A percentile compares a stretch with the other conserved stretches of the same genome.
phyloP scores from a whole-genome alignment of 2,113 vertebrate genomes.

The Semnornis frantzii region DNA sequence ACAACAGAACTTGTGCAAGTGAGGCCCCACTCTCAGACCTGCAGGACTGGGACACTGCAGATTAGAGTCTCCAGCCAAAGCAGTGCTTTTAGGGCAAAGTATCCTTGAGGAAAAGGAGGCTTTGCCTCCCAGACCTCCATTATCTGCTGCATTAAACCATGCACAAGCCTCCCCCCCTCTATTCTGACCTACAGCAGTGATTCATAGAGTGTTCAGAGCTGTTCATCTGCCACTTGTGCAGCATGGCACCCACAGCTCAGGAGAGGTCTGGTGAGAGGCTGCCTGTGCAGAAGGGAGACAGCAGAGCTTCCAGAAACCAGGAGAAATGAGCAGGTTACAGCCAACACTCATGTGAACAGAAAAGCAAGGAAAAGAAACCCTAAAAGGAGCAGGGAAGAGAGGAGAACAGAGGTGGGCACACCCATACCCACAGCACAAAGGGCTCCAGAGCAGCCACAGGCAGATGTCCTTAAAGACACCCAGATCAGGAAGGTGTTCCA shows the following conservation, averaged over 20 bases:
- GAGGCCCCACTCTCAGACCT: constrained; percentile 62
- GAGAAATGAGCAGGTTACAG: background rate
- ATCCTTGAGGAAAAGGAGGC: background rate
- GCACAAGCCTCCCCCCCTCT: background rate
- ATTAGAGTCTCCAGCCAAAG: background rate
- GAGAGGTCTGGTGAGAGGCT: background rate
- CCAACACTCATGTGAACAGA: background rate
- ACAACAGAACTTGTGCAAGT: constrained; percentile 74
- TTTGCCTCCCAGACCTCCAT: background rate
- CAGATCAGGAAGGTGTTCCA: background rate
- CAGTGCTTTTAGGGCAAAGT: background rate
- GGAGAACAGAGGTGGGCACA: background rate
- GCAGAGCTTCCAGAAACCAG: background rate
- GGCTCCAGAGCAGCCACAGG: background rate
- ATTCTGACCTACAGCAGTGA: background rate
- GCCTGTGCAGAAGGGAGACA: background rate
- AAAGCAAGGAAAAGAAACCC: background rate
- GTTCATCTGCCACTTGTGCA: background rate
- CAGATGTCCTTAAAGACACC: background rate
- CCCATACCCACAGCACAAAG: background rate
- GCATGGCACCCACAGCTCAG: background rate
- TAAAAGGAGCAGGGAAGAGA: background rate
- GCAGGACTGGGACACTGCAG: background rate
- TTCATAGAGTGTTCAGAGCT: background rate
- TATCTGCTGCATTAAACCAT: background rate